Percentiles rank a stretch among this genome's conserved stretches.
Evolutionary conservation across 2,888 invertebrate species (phyloP).

Genomic region (Meteorus colon): DNA sequence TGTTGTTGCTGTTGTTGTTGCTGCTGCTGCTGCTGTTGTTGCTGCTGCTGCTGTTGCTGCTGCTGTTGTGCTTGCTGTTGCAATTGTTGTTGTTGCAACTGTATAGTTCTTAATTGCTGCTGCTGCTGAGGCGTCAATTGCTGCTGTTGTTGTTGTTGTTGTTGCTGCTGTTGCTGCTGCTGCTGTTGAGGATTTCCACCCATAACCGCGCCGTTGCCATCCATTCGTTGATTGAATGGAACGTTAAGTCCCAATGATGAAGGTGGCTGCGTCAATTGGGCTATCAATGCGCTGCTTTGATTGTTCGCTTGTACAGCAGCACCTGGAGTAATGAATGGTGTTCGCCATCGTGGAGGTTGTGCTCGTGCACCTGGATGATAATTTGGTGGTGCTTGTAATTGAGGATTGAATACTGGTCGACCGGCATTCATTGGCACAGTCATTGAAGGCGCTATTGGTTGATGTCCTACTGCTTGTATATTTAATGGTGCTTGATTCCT

Average conservation of each 20-base stretch:
- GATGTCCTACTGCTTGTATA: constrained; percentile 52
- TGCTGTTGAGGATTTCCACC: constrained; percentile 71
- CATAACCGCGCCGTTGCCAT: constrained; percentile 64
- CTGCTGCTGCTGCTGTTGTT: constrained; percentile 63
- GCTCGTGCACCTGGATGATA: constrained; percentile 71
- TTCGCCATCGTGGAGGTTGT: constrained; percentile 62
- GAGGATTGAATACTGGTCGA: constrained; percentile 69
- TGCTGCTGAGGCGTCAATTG: constrained; percentile 63
- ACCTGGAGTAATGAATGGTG: constrained; percentile 66
- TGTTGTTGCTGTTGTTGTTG: constrained; percentile 68
- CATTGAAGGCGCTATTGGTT: constrained; percentile 65
- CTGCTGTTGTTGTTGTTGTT: constrained; percentile 63
- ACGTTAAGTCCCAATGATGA: constrained; percentile 74
- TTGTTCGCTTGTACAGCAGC: constrained; percentile 63
- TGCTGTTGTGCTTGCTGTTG: constrained; percentile 63
- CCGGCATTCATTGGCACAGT: constrained; percentile 66
- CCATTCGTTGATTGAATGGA: constrained; percentile 74
- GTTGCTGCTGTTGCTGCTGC: constrained; percentile 66
- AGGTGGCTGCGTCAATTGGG: constrained; percentile 77
- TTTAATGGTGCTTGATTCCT: constrained; percentile 66
- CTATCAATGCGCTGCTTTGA: constrained; percentile 76
- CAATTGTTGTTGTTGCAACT: constrained; percentile 70
- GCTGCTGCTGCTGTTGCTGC: constrained; percentile 58
- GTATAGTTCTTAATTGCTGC: constrained; percentile 63
- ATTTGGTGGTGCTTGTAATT: constrained; percentile 74